Conservation (phyloP, 2,888 invertebrate species). For the Temnothorax unifasciatus region DNA sequence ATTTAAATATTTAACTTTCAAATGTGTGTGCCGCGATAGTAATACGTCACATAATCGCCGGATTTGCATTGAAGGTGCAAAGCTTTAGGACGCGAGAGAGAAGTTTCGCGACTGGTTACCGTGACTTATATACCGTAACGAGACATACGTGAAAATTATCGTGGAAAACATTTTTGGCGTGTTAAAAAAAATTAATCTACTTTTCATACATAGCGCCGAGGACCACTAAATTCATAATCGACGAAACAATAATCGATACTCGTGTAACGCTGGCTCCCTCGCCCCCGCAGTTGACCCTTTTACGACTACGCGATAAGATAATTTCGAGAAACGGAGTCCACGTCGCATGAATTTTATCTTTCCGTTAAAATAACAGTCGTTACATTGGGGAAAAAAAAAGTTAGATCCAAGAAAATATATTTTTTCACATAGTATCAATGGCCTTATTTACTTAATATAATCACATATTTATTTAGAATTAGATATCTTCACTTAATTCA, state of each 20-base stretch:
- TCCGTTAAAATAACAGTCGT: neutral
- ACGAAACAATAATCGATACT: constrained; percentile 3
- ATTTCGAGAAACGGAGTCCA: neutral
- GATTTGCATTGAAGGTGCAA: constrained; percentile 5
- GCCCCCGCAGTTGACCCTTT: constrained; percentile 18
- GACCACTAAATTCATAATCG: neutral
- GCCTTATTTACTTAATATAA: too few relatives aligned
- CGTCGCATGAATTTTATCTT: constrained; percentile 8
- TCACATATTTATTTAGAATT: too few relatives aligned
- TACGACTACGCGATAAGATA: constrained; percentile 36
- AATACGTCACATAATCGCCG: too few relatives aligned
- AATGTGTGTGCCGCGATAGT: neutral
- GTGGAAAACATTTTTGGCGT: neutral
- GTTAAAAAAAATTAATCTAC: neutral
- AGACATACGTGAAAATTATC: neutral
- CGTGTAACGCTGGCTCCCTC: neutral
- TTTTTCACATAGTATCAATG: too few relatives aligned
- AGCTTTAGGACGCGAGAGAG: neutral
- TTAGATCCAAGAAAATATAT: too few relatives aligned
- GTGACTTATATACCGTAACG: too few relatives aligned
- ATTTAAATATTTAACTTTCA: constrained; percentile 13
- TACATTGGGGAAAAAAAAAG: too few relatives aligned
- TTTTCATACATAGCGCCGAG: neutral
- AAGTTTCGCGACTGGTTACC: neutral
- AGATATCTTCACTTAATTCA: too few relatives aligned